Conservation (phyloP, 2,888 invertebrate species). For the Pterostichus niger region DNA sequence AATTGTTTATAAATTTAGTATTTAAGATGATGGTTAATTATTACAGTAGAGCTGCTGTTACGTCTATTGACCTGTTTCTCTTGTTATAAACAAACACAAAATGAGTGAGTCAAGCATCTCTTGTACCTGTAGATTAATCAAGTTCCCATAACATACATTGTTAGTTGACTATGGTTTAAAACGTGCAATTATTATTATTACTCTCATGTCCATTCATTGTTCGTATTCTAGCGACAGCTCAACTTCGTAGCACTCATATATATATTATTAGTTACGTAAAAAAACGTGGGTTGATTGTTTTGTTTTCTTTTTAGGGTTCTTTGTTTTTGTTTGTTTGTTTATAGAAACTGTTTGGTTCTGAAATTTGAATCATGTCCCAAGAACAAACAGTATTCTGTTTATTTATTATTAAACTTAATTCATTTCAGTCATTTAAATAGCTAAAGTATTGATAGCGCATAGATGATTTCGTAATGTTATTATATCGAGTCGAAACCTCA, state of each 20-base stretch:
- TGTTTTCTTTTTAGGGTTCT: conserved; percentile 28
- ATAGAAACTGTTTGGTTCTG: conserved; percentile 60
- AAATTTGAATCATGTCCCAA: conserved; percentile 53
- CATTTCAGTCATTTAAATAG: conserved; percentile 44
- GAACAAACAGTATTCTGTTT: conserved; percentile 55
- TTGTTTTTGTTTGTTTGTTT: conserved; percentile 2
- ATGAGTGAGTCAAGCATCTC: background rate
- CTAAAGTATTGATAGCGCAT: conserved; percentile 60
- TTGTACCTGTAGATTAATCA: conserved; percentile 23
- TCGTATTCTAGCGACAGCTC: conserved; percentile 1
- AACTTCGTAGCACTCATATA: too few relatives aligned
- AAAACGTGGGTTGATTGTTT: background rate
- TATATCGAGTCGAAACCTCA: conserved; percentile 70
- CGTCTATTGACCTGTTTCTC: conserved; percentile 4
- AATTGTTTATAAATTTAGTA: too few relatives aligned
- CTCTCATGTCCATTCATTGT: conserved; percentile 6
- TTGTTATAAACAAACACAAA: background rate
- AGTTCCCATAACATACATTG: too few relatives aligned
- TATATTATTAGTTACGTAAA: background rate
- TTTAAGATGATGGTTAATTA: background rate
- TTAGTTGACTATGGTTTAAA: background rate
- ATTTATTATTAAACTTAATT: conserved; percentile 21
- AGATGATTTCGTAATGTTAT: conserved; percentile 67
- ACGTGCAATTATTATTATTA: background rate
- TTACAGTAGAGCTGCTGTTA: conserved; percentile 1